Conservation (phyloP, 2,113 vertebrate species). For the Sinocyclocheilus rhinocerous region DNA sequence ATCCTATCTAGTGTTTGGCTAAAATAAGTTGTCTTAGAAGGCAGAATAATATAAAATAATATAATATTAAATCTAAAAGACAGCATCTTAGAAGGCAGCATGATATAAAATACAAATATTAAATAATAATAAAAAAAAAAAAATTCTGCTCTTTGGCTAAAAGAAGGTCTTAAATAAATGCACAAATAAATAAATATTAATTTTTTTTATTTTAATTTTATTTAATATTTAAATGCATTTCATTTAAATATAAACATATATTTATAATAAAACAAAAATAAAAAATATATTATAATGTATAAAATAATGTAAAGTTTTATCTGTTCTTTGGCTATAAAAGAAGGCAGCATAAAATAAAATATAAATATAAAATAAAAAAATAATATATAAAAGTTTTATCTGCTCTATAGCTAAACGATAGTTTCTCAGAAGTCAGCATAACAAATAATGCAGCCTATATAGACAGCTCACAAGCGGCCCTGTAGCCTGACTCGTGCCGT, state of each 20-base stretch:
- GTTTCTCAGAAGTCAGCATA: neutral
- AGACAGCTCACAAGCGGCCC: neutral
- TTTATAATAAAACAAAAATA: neutral
- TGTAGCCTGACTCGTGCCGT: neutral
- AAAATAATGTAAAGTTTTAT: neutral
- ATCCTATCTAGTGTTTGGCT: neutral
- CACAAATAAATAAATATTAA: neutral
- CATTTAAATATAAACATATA: neutral
- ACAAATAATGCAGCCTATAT: neutral
- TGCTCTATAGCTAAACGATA: neutral
- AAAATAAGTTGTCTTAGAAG: neutral
- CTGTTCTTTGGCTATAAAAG: neutral
- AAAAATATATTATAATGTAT: neutral
- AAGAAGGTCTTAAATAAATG: neutral
- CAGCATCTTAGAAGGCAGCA: neutral
- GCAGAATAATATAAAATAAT: neutral
- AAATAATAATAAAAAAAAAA: neutral
- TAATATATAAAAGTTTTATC: neutral
- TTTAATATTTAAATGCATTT: too few species aligned
- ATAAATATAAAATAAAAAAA: neutral
- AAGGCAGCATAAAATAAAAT: neutral
- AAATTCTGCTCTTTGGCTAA: neutral
- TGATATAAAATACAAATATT: neutral
- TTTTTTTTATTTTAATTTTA: too few species aligned
- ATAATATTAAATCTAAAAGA: neutral